Base-by-base conservation (phyloP, 2,797 vertebrate genomes). In the Myotis myotis region DNA sequence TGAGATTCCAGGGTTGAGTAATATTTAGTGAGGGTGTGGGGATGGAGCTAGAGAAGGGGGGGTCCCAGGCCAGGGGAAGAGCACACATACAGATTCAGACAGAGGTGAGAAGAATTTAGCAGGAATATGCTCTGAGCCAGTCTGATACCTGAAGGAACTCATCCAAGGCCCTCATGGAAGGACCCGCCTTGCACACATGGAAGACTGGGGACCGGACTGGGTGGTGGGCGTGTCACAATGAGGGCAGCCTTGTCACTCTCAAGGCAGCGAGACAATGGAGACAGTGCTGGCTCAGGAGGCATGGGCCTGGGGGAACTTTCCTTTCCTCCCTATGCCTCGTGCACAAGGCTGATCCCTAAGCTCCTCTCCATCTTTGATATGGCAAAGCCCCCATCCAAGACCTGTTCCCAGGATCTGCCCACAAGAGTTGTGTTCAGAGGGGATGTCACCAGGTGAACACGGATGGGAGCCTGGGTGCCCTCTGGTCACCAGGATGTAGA, bases 301-400 rank as follows among this genome's bases (percentile, higher is more conserved):
- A 7, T 0, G 5, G 33, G 15, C 36, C 28, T n/a, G 5, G 33
- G 36, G 6, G 36, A 5, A 6, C 23, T 41, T 30, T 20, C 28
- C 11, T 20, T 38, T 51, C 76, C 17, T 17, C 22, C 30, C n/a
- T 25, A 4, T 6, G n/a, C 20, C 0, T 2, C 6, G n/a, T 3
- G 28, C 25, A 5, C 22, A 19, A 36, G 23, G 22, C 47, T 81
- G n/a, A 22, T 41, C 81, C 33, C 53, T 33, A 17, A 68, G 11
- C 8, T 25, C 17, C 19, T 38, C n/a, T 60, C 28, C n/a, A 16
- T 38, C 38, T 25, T 28, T 36, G 49, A 55, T 3, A 4, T 5
- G 17, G 25, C 23, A 33, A 25, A 25, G 8, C 33, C 23, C 22
- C 23, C 22, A 5, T 11, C 30, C 0, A 2, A 41, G 19, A 53